Percentiles rank a stretch among this genome's conserved stretches.
Conservation (phyloP, 2,888 invertebrate species). For the Drosophila falleni region DNA sequence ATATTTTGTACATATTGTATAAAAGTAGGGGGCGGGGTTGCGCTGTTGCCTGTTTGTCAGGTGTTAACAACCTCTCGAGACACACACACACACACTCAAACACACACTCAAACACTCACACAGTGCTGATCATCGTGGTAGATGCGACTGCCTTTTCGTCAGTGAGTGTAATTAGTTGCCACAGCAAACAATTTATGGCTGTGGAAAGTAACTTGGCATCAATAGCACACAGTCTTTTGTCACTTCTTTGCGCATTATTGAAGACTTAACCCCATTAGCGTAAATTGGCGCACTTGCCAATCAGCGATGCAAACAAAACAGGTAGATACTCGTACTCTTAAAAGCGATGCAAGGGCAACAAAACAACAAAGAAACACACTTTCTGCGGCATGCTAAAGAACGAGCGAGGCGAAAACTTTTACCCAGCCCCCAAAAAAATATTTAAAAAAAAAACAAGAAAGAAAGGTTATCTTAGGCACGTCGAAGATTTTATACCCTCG, state of each 20-base stretch:
- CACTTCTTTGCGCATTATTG: conserved; percentile 71
- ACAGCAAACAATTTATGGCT: conserved; percentile 64
- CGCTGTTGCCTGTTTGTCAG: conserved; percentile 38
- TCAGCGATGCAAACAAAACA: conserved; percentile 65
- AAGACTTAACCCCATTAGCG: conserved; percentile 81
- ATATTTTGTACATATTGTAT: conserved; percentile 8
- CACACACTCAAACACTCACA: conserved; percentile 11
- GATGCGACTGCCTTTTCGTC: conserved; percentile 14
- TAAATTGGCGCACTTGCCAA: conserved; percentile 81
- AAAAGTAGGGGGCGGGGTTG: conserved; percentile 16
- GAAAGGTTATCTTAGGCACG: conserved; percentile 2
- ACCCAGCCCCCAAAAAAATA: conserved; percentile 59
- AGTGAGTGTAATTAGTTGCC: conserved; percentile 65
- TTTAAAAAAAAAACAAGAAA: conserved; percentile 16
- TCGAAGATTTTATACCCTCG: neutral
- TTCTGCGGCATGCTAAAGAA: conserved; percentile 74
- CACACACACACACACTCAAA: conserved; percentile 3
- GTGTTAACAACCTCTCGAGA: conserved; percentile 71
- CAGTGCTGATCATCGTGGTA: conserved; percentile 35
- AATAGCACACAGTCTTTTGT: conserved; percentile 49
- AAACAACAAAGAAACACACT: conserved; percentile 63
- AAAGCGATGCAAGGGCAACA: conserved; percentile 26
- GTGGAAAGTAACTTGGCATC: conserved; percentile 64
- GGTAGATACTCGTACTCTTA: conserved; percentile 14
- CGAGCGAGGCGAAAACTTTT: conserved; percentile 68